phyloP scores from a whole-genome alignment of 2,797 vertebrate species.

The Microtus obscurus region DNA sequence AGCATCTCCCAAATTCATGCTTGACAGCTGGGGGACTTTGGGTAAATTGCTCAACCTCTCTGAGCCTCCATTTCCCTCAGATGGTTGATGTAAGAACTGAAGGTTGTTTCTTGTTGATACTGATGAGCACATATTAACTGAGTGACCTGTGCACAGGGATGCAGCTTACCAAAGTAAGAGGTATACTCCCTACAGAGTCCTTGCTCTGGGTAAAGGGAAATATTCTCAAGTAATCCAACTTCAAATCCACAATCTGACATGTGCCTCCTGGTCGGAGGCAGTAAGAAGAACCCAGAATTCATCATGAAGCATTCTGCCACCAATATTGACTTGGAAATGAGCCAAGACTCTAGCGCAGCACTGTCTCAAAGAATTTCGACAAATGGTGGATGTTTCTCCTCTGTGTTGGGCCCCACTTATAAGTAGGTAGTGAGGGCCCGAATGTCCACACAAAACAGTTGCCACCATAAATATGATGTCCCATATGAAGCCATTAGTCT shows the following conservation, averaged over 20 bases:
- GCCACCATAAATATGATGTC: not conserved
- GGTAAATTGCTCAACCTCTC: not conserved
- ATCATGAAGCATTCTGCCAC: not conserved
- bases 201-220: not conserved
- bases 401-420: not conserved
- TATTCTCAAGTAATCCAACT: not conserved
- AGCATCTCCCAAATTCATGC: not conserved
- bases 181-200: not conserved
- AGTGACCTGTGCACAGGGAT: not conserved
- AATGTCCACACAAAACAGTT: not conserved
- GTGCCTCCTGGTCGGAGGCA: not conserved
- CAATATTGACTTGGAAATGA: not conserved
- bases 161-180: not conserved
- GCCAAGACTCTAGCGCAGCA: not conserved
- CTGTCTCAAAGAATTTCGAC: not conserved
- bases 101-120: not conserved
- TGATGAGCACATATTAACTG: not conserved
- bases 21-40: not conserved
- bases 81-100: not conserved
- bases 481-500: not conserved
- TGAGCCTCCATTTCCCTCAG: slow-evolving; percentile 36
- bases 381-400: not conserved
- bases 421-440: not conserved
- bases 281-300: not conserved
- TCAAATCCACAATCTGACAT: not conserved